Evolutionary conservation across 2,888 invertebrate species (phyloP).

Genomic region (Thecocarcelia acutangulata): DNA sequence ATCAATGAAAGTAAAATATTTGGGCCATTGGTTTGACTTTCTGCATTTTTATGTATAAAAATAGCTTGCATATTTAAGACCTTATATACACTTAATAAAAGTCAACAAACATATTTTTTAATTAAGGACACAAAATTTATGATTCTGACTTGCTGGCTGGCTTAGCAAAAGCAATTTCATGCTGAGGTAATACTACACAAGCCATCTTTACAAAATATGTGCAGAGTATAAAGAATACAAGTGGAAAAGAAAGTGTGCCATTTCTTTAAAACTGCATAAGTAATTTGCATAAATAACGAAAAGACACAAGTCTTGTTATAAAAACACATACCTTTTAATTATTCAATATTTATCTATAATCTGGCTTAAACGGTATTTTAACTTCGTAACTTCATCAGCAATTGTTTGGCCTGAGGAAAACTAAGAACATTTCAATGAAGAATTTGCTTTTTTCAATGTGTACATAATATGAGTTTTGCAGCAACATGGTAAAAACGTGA

Average conservation of each 20-base stretch:
- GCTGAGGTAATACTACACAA: neutral
- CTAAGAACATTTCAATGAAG: no score
- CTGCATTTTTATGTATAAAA: neutral
- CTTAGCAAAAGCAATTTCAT: slow-evolving; percentile 3
- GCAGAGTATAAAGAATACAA: neutral
- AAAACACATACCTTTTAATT: no score
- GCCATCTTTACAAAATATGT: neutral
- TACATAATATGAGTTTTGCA: no score
- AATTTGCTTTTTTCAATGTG: no score
- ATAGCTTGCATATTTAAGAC: neutral
- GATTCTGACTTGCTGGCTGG: neutral
- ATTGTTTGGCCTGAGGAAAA: no score
- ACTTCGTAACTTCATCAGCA: no score
- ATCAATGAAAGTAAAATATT: neutral
- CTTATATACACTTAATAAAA: slow-evolving; percentile 17
- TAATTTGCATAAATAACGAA: neutral
- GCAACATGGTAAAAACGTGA: no score
- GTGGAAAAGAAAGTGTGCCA: neutral
- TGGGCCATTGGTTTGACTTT: neutral
- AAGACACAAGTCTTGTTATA: no score
- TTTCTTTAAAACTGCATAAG: neutral
- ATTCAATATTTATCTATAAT: no score
- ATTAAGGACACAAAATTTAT: slow-evolving; percentile 19
- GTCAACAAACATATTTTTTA: slow-evolving; percentile 18
- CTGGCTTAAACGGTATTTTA: no score